Percentiles rank a stretch among this genome's conserved stretches.
Evolutionary conservation across 2,113 vertebrate genomes (phyloP).

Genomic region (Forbesichthys papilliferus): DNA sequence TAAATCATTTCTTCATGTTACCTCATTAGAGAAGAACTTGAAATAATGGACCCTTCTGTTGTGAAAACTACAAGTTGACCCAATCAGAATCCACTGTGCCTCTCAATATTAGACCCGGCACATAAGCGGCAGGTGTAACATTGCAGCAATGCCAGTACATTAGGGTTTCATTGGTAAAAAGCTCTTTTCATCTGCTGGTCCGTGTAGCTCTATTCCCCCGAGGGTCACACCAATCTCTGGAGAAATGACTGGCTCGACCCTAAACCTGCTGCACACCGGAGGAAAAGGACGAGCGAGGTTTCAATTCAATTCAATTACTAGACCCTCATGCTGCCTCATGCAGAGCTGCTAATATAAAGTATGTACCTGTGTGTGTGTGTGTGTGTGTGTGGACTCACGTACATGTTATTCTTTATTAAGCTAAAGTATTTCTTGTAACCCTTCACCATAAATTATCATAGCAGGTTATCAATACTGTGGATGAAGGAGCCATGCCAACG

Average conservation of each 20-base stretch:
- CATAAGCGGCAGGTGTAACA: conserved; percentile 8
- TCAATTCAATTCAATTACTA: conserved; percentile 42
- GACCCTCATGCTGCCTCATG: conserved; percentile 18
- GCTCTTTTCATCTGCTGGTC: conserved; percentile 17
- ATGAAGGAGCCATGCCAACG: conserved; percentile 27
- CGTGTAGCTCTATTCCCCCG: conserved; percentile 1
- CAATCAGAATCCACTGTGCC: conserved; percentile 22
- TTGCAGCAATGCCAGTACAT: conserved; percentile 16
- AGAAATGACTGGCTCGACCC: conserved; percentile 35
- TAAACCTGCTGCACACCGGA: conserved; percentile 18
- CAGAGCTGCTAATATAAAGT: conserved; percentile 27
- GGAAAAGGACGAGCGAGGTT: conserved; percentile 22
- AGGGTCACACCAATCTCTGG: conserved; percentile 20
- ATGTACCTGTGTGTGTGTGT: background rate
- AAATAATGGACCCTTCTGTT: conserved; percentile 6
- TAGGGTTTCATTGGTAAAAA: conserved; percentile 23
- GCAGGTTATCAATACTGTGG: conserved; percentile 35
- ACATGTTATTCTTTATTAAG: conserved; percentile 22
- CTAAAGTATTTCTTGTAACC: conserved; percentile 15
- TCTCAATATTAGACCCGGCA: conserved; percentile 33
- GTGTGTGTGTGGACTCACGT: conserved; percentile 9
- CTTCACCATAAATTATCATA: conserved; percentile 43
- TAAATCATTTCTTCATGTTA: background rate
- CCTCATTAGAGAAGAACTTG: conserved; percentile 23
- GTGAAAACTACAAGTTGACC: conserved; percentile 20